Base-by-base conservation (phyloP, 2,113 vertebrate species). In the Hemiscyllium ocellatum region DNA sequence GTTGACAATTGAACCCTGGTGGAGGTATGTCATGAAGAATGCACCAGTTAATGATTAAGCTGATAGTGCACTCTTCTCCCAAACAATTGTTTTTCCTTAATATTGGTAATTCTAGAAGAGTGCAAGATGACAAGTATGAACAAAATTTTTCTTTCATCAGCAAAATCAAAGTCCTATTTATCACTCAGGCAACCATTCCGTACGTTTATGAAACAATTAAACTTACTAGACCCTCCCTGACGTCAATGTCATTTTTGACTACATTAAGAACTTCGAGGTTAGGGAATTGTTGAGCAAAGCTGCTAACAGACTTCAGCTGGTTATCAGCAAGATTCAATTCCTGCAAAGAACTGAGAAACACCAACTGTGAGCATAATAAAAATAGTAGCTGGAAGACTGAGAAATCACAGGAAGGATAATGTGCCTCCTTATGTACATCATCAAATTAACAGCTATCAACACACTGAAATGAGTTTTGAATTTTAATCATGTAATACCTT, bases 321-420 rank as follows among this genome's bases (percentile, higher is more conserved):
- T 95, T 95, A 72, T 52, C 47, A 42, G 68, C 94, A 72, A 95
- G 69, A 72, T 95, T 95, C 94, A 95, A 76, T 68, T 72, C 94
- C 94, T 95, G 94, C 94, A 95, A 95, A 69, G 94, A 95, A 50
- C 94, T 95, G 47, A 95, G 47, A 76, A 95, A 4, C 37, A 95
- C 22, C 42, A 29, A 70, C 89, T 93, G 89, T 93, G 20, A 95
- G 47, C 47, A 12, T 26, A 33, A 47, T 95, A 72, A 50, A 95
- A 76, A 72, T 93, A 66, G 65, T 66, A 93, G 61, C 89, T 93
- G 7, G 70, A n/a, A 70, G 37, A 52, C 94, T 72, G 69, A 76
- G 42, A 95, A 70, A 72, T 72, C 66, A 95, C 68, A 95, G 68
- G 68, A 72, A 70, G 42, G 22, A 95, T 50, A 52, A 70, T 50